Base-by-base conservation (phyloP, 1,140 invertebrate genomes). In the Archivesica marissinica region DNA sequence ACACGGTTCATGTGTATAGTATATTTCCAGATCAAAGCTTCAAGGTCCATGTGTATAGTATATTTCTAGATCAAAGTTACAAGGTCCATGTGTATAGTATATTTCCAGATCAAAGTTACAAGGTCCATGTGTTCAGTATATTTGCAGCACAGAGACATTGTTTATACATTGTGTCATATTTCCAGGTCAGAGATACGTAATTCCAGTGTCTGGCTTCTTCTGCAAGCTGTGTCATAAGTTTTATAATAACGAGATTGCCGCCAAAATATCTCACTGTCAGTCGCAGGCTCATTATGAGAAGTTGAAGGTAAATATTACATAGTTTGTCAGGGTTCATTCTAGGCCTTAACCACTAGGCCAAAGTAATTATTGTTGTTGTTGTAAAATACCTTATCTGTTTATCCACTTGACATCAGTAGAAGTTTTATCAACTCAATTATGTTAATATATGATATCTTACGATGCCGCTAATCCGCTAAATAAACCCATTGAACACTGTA, bases 151-250 rank as follows among this genome's bases (percentile, higher is more conserved):
- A n/a, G n/a, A 30, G 28, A 17, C 7, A 17, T 68, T 4, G 17
- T 15, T 4, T 68, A 13, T 23, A 20, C n/a, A 79, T 61, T 47
- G n/a, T n/a, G 25, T n/a, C n/a, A 68, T 38, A 54, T n/a, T 86
- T 86, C 2, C 41, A 87, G 85, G 88, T 75, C 50, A 76, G 30
- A 76, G 15, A 28, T 76, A 38, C 59, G 47, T 76, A 20, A 54
- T 94, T 15, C 88, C 91, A 39, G 92, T 93, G 41, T 88, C 91
- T 41, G 93, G 93, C 0, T 94, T 89, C 89, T 94, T 93, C 89
- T 94, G 93, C 85, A 93, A 93, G 85, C 78, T 94, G 0, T 94
- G 93, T 76, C 88, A 90, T 86, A 93, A 93, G 87, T 94, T 94
- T 75, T 94, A 93, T 84, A 92, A 92, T 82, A 93, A 90, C 79